Percentiles rank a stretch among this genome's conserved stretches.
phyloP scores from a whole-genome alignment of 2,888 invertebrate genomes.

The Patella depressa region DNA sequence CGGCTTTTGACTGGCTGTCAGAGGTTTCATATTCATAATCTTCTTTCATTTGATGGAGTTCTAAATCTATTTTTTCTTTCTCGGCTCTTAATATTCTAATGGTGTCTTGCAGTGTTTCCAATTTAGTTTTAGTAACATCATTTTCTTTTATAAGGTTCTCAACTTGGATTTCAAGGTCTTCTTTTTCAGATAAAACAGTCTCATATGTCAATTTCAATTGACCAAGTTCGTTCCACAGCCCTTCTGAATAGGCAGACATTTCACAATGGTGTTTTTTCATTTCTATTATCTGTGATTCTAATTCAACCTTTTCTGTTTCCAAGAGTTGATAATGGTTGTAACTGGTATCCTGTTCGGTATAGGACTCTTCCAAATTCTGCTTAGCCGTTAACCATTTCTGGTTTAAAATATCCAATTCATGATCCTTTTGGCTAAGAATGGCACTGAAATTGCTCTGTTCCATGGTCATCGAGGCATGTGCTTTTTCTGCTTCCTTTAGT shows the following conservation, averaged over 20 bases:
- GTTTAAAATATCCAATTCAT: background rate
- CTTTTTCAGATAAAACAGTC: background rate
- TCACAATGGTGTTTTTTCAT: constrained; percentile 4
- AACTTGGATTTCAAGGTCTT: constrained; percentile 23
- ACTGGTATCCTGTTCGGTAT: background rate
- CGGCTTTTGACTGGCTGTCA: constrained; percentile 12
- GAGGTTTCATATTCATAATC: constrained; percentile 24
- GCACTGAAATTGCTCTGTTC: background rate
- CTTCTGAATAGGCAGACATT: background rate
- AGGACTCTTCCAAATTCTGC: constrained; percentile 2
- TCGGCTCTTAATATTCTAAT: constrained; percentile 39
- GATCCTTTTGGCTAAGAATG: background rate
- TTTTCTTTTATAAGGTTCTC: constrained; percentile 37
- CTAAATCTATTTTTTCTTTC: constrained; percentile 32
- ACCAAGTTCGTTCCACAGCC: background rate
- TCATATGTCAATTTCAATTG: background rate
- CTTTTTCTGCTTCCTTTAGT: background rate
- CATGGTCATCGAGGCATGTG: background rate
- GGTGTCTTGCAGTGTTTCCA: constrained; percentile 26
- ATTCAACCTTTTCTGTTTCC: background rate
- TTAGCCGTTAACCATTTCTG: background rate
- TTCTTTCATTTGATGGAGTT: constrained; percentile 36
- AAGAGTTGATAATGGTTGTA: background rate
- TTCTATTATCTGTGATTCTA: constrained; percentile 2
- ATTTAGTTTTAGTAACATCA: constrained; percentile 24